A percentile compares a stretch with the other conserved stretches of the same genome.
Evolutionary conservation across 2,888 invertebrate genomes (phyloP).

Genomic region (Dolichomitus sp.): DNA sequence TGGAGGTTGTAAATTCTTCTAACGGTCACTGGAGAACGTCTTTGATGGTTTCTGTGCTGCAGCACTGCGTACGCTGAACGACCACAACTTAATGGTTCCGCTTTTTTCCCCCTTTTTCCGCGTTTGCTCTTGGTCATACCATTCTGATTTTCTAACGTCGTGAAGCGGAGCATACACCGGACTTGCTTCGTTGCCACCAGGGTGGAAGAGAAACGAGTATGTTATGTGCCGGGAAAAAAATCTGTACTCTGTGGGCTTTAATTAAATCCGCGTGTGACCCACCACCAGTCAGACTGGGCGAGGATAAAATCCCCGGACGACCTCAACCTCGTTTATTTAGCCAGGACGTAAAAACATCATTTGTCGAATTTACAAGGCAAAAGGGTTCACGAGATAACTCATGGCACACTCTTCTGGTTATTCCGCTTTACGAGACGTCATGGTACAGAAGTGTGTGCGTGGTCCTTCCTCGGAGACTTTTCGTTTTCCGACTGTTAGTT

Average conservation of each 20-base stretch:
- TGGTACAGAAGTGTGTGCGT: conserved; percentile 4
- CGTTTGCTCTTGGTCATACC: conserved; percentile 9
- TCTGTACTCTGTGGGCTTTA: conserved; percentile 76
- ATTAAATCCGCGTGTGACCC: conserved; percentile 78
- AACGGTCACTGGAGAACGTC: conserved; percentile 48
- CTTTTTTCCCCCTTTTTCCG: conserved; percentile 28
- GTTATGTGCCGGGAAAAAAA: conserved; percentile 27
- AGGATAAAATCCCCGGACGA: conserved; percentile 54
- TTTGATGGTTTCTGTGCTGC: conserved; percentile 33
- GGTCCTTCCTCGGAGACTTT: background rate
- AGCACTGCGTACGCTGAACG: conserved; percentile 37
- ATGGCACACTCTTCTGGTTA: background rate
- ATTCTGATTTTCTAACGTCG: conserved; percentile 40
- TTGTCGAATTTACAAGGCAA: conserved; percentile 61
- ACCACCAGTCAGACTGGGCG: conserved; percentile 69
- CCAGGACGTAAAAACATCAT: conserved; percentile 56
- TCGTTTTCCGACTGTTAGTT: conserved; percentile 30
- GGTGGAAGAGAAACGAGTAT: conserved; percentile 29
- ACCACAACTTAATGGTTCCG: conserved; percentile 35
- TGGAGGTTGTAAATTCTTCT: conserved; percentile 38
- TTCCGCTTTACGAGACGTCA: conserved; percentile 38
- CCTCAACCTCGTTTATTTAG: conserved; percentile 45
- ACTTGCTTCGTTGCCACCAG: conserved; percentile 16
- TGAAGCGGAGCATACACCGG: conserved; percentile 21
- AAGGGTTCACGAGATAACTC: conserved; percentile 25